Evolutionary conservation across 2,797 vertebrate genomes (phyloP).

Genomic region (Morus bassanus): DNA sequence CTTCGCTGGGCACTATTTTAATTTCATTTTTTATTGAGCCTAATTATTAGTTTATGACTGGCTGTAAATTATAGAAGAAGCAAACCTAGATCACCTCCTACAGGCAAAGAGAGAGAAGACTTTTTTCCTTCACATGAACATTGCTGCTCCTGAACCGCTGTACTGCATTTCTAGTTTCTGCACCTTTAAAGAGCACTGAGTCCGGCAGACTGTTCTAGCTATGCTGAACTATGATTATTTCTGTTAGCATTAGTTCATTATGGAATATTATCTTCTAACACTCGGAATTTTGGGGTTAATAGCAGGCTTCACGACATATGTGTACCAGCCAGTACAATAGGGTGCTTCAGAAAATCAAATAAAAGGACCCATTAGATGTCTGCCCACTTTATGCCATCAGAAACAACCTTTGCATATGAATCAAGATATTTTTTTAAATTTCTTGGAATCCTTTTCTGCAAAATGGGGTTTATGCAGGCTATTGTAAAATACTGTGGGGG

Average conservation of each 20-base stretch:
- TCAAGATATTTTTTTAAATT: neutral
- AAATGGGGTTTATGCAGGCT: neutral
- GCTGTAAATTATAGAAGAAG: neutral
- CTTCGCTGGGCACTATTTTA: conserved; percentile 3
- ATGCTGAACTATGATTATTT: neutral
- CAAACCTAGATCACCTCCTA: conserved; percentile 41
- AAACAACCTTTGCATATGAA: neutral
- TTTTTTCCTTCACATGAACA: neutral
- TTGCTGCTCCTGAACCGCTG: neutral
- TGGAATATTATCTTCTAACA: neutral
- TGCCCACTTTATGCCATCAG: neutral
- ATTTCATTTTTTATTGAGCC: conserved; percentile 20
- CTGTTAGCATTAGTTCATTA: neutral
- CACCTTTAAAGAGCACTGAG: neutral
- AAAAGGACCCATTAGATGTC: neutral
- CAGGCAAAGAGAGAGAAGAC: neutral
- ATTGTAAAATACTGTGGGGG: neutral
- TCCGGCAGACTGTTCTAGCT: neutral
- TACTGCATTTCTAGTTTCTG: neutral
- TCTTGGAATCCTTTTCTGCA: neutral
- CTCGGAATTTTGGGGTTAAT: neutral
- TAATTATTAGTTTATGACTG: conserved; percentile 31
- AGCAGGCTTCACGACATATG: neutral
- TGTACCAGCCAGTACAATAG: neutral
- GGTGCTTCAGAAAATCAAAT: neutral